Percentiles rank a stretch among this genome's conserved stretches.
phyloP scores from a whole-genome alignment of 2,888 invertebrate genomes.

The Cyclophora albipunctata region DNA sequence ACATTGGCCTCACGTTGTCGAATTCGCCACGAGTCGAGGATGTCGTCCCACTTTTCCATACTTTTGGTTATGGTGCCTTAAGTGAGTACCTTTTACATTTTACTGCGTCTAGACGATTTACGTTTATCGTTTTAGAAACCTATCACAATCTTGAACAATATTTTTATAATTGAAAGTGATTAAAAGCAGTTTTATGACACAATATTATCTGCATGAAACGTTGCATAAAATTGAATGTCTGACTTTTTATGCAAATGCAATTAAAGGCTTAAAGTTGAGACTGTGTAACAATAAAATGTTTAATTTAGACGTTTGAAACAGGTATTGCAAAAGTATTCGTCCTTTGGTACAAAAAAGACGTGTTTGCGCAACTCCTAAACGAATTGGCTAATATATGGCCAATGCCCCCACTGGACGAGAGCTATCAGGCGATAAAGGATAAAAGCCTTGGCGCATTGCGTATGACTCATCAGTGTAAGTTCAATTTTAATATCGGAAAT shows the following conservation, averaged over 20 bases:
- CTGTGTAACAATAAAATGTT: no score
- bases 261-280: no score
- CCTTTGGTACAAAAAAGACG: constrained; percentile 58
- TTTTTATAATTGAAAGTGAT: no score
- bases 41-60: constrained; percentile 64
- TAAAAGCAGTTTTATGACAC: no score
- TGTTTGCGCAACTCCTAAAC: constrained; percentile 46
- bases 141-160: constrained; percentile 1
- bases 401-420: constrained; percentile 44
- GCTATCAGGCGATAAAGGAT: constrained; percentile 43
- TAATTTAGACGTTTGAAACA: constrained; percentile 9
- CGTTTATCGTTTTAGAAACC: not conserved
- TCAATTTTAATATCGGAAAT: not conserved
- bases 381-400: constrained; percentile 63
- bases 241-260: not conserved
- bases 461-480: constrained; percentile 51
- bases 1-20: constrained; percentile 53
- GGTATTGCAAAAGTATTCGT: constrained; percentile 55
- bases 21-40: constrained; percentile 63
- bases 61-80: constrained; percentile 62
- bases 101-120: constrained; percentile 14
- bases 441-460: constrained; percentile 48
- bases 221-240: not conserved
- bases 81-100: constrained; percentile 38
- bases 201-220: no score